Percentiles rank a stretch among this genome's conserved stretches.
These are phyloP conservation scores for Drosophila dunni DNA, from an alignment of 1,140 invertebrate genomes.

Conservation along the genomic window DNA sequence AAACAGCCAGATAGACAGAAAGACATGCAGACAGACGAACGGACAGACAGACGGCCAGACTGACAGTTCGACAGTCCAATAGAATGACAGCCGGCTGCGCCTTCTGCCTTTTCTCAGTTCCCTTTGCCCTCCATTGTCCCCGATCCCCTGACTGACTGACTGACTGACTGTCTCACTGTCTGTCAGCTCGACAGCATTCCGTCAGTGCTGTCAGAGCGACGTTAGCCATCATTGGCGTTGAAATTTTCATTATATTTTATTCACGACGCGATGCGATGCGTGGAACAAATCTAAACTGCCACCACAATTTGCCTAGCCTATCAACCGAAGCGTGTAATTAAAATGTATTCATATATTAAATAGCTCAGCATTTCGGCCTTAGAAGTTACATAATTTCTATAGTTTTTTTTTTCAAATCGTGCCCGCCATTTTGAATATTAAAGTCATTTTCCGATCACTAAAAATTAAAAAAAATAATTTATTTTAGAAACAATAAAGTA, in stretches of 20 bases:
- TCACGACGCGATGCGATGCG: slow-evolving; percentile 55
- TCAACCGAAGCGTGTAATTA: slow-evolving; percentile 54
- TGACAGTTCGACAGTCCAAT: slow-evolving; percentile 9
- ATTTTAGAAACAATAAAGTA: no score
- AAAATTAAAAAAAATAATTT: no score
- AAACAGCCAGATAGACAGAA: not conserved
- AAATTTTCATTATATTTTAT: slow-evolving; percentile 62
- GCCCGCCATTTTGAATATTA: not conserved
- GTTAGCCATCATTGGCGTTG: slow-evolving; percentile 55
- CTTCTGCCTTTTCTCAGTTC: slow-evolving; percentile 21
- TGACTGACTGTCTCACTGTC: slow-evolving; percentile 12
- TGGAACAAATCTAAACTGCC: slow-evolving; percentile 56
- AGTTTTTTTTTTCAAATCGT: not conserved
- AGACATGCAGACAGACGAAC: slow-evolving; percentile 7
- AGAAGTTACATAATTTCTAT: not conserved
- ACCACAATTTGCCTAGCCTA: slow-evolving; percentile 46
- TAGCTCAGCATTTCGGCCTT: slow-evolving; percentile 19
- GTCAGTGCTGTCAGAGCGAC: slow-evolving; percentile 38
- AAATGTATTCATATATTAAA: slow-evolving; percentile 48
- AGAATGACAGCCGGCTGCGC: slow-evolving; percentile 17
- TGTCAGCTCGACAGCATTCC: slow-evolving; percentile 51
- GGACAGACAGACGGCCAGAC: slow-evolving; percentile 22
- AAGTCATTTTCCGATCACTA: no score
- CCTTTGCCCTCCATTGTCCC: slow-evolving; percentile 5
- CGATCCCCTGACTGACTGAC: slow-evolving; percentile 12